These are phyloP conservation scores for Leucosticte australis DNA, from an alignment of 2,113 vertebrate species.

Conservation along the genomic window DNA sequence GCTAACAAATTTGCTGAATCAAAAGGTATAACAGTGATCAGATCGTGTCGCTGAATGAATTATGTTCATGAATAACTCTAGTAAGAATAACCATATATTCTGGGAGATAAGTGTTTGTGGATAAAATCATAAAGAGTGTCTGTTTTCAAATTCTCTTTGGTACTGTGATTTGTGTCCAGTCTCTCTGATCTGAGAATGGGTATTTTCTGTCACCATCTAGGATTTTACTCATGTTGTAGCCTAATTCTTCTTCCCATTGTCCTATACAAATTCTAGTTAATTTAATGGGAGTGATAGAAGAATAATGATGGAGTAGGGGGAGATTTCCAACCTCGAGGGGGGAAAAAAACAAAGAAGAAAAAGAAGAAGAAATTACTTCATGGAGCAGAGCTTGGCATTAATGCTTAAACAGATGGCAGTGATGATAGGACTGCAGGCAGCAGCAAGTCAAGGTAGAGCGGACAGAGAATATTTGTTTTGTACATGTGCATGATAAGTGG, in stretches of 20 bases:
- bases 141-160: neutral
- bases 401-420: conserved; percentile 42
- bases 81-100: neutral
- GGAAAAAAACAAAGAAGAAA: neutral
- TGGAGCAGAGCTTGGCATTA: conserved; percentile 38
- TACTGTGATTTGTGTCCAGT: neutral
- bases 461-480: conserved; percentile 65
- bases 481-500: conserved; percentile 65
- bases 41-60: neutral
- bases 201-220: neutral
- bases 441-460: conserved; percentile 51
- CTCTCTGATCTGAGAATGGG: neutral
- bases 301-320: neutral
- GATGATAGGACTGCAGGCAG: conserved; percentile 49
- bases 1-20: neutral
- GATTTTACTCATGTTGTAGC: neutral
- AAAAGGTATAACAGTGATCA: neutral
- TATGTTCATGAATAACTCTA: neutral
- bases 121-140: neutral
- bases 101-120: neutral
- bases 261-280: neutral
- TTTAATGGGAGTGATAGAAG: neutral
- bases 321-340: neutral
- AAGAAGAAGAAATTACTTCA: neutral
- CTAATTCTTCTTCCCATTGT: neutral